phyloP scores from a whole-genome alignment of 2,113 vertebrate species.

The Anarhynchus alexandrinus region DNA sequence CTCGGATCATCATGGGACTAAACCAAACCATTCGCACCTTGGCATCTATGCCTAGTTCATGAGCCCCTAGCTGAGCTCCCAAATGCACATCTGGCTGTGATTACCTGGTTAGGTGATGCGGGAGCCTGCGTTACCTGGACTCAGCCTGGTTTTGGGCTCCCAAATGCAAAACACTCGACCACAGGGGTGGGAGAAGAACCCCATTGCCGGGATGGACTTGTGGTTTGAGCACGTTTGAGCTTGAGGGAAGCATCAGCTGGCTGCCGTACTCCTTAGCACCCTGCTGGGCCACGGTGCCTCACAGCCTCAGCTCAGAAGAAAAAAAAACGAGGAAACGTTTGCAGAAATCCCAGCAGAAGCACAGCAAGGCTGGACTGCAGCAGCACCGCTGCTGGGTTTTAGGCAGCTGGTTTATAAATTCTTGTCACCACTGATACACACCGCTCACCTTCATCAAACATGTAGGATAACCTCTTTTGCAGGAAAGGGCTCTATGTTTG shows the following conservation, averaged over 20 bases:
- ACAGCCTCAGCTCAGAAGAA: not conserved
- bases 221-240: rapidly evolving
- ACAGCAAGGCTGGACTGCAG: not conserved
- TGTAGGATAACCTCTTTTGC: not conserved
- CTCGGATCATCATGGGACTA: too few species aligned
- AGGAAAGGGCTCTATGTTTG: not conserved
- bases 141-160: not conserved
- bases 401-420: not conserved
- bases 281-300: rapidly evolving
- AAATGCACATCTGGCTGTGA: not conserved
- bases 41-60: rapidly evolving
- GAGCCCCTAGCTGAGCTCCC: not conserved
- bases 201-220: rapidly evolving
- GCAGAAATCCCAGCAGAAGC: not conserved
- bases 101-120: not conserved
- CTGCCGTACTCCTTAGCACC: not conserved
- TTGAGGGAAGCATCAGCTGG: not conserved
- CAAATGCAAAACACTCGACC: not conserved
- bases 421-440: not conserved
- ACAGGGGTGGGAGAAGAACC: rapidly evolving
- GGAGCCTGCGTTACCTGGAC: not conserved
- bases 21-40: not conserved
- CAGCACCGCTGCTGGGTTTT: not conserved
- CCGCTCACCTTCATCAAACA: not conserved
- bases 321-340: rapidly evolving